Evolutionary conservation across 2,888 invertebrate species (phyloP).

Genomic region (Taenaris catops): DNA sequence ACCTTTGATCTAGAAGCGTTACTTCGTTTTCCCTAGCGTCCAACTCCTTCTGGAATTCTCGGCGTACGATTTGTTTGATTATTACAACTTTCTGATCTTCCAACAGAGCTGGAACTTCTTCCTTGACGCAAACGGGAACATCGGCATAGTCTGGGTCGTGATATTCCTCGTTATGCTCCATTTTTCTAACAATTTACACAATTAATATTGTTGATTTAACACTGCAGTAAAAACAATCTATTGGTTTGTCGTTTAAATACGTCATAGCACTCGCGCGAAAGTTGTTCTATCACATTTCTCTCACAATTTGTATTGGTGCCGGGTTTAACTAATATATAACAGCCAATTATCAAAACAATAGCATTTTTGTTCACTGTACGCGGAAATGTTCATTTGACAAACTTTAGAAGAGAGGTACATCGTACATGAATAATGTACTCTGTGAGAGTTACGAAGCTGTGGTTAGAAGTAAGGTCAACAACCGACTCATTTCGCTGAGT

Average conservation of each 20-base stretch:
- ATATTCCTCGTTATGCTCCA: slow-evolving; percentile 71
- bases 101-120: slow-evolving; percentile 35
- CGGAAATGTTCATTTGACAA: slow-evolving; percentile 61
- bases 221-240: slow-evolving; percentile 7
- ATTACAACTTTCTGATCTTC: slow-evolving; percentile 67
- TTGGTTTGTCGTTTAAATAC: slow-evolving; percentile 20
- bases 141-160: slow-evolving; percentile 81
- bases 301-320: slow-evolving; percentile 10
- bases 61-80: slow-evolving; percentile 82
- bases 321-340: slow-evolving; percentile 5
- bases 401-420: too few relatives aligned
- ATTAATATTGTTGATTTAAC: slow-evolving; percentile 4
- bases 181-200: slow-evolving; percentile 27
- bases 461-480: slow-evolving; percentile 61
- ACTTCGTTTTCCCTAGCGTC: slow-evolving; percentile 85
- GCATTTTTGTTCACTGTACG: slow-evolving; percentile 46
- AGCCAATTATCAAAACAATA: slow-evolving; percentile 9
- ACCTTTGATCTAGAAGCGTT: slow-evolving; percentile 83
- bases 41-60: slow-evolving; percentile 87
- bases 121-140: slow-evolving; percentile 36
- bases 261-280: slow-evolving; percentile 32
- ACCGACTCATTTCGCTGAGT: slow-evolving; percentile 38
- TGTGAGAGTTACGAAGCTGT: too few relatives aligned
- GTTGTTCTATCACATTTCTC: slow-evolving; percentile 22
- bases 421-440: too few relatives aligned